These are phyloP conservation scores for Kryptopterus vitreolus DNA, from an alignment of 2,797 vertebrate species.

Conservation along the genomic window DNA sequence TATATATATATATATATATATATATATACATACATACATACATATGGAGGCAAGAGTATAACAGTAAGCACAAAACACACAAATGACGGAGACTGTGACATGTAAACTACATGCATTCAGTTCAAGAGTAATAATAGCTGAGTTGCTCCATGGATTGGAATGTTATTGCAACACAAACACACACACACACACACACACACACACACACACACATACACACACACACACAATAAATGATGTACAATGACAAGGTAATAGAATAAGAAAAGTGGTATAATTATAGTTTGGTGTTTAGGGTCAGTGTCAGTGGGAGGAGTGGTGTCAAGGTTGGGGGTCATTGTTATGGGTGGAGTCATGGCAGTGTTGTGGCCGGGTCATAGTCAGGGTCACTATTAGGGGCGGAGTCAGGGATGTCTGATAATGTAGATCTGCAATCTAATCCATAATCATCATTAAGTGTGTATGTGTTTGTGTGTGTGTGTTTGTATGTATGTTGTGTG, in stretches of 20 bases:
- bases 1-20: no score
- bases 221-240: background rate
- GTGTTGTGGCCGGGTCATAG: background rate
- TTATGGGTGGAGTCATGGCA: background rate
- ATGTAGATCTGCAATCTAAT: background rate
- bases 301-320: background rate
- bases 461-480: background rate
- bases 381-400: background rate
- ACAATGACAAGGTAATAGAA: background rate
- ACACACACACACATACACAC: constrained; percentile 15
- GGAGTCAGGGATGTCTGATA: background rate
- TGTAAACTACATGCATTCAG: no score
- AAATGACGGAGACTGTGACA: no score
- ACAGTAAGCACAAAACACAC: no score
- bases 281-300: background rate
- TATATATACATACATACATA: no score
- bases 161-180: background rate
- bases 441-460: background rate
- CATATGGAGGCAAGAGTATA: no score
- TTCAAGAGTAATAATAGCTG: no score
- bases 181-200: constrained; percentile 13
- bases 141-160: no score
- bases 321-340: background rate
- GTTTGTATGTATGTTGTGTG: background rate
- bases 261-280: background rate